Conservation (phyloP, 1,140 invertebrate genomes). For the Conus betulinus region DNA sequence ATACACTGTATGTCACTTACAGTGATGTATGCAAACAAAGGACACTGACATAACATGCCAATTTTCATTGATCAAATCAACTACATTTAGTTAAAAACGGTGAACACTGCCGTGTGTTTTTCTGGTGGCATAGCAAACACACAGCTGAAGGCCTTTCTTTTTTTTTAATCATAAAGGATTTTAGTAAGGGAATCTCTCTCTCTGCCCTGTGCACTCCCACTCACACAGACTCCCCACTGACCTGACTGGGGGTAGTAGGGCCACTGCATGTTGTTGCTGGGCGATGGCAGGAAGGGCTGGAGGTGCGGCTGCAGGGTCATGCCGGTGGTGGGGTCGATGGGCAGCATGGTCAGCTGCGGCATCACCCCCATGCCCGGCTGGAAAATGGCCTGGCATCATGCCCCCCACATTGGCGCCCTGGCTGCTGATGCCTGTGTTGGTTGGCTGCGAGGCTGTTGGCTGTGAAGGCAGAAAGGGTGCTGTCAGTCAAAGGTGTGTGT, state of each 20-base stretch:
- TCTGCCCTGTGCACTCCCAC: not conserved
- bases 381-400: conserved; percentile 23
- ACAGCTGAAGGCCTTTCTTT: not conserved
- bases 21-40: no score
- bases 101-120: no score
- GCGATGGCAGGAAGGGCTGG: conserved; percentile 30
- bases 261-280: conserved; percentile 52
- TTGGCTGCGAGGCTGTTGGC: conserved; percentile 1
- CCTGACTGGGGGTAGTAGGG: conserved; percentile 64
- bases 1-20: no score
- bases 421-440: not conserved
- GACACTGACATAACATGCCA: no score
- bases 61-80: no score
- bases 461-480: not conserved
- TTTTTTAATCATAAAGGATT: not conserved
- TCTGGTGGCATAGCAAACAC: not conserved
- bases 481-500: no score
- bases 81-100: no score
- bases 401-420: not conserved
- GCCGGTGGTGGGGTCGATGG: conserved; percentile 26
- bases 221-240: conserved; percentile 26
- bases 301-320: conserved; percentile 25
- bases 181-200: not conserved
- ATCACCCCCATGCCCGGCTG: conserved; percentile 34
- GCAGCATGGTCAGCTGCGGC: conserved; percentile 35